Conservation (phyloP, 2,113 vertebrate species). For the Theristicus caerulescens region DNA sequence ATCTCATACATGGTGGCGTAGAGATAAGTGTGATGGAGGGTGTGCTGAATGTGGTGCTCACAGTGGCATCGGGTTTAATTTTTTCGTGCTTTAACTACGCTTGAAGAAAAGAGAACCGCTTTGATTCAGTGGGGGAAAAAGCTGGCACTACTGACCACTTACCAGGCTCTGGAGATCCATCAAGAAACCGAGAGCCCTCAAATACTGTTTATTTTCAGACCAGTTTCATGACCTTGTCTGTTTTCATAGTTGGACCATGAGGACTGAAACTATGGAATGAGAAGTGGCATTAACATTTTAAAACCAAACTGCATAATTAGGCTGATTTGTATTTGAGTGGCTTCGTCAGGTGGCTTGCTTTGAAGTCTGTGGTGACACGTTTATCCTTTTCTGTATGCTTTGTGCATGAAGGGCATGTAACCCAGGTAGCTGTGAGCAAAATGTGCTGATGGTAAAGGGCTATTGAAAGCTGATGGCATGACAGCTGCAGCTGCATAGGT, state of each 20-base stretch:
- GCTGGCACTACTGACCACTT: neutral
- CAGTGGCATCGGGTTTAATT: neutral
- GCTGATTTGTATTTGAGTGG: constrained; percentile 14
- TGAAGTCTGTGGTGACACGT: neutral
- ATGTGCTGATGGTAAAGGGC: neutral
- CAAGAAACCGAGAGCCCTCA: neutral
- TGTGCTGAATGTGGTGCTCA: neutral
- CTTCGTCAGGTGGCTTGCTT: neutral
- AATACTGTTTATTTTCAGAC: constrained; percentile 38
- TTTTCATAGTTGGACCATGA: constrained; percentile 3
- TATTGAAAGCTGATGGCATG: neutral
- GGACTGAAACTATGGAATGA: constrained; percentile 12
- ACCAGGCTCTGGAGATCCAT: neutral
- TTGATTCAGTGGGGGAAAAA: neutral
- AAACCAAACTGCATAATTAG: constrained; percentile 17
- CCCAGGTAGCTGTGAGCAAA: neutral
- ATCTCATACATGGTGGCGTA: neutral
- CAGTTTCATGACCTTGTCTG: neutral
- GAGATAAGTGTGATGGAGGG: neutral
- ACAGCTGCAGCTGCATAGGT: neutral
- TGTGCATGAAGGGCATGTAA: neutral
- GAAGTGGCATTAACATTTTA: neutral
- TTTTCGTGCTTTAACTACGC: neutral
- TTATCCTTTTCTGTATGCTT: neutral
- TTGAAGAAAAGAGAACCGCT: neutral